Base-by-base conservation (phyloP, 2,888 invertebrate species). In the Nomada hirtipes region DNA sequence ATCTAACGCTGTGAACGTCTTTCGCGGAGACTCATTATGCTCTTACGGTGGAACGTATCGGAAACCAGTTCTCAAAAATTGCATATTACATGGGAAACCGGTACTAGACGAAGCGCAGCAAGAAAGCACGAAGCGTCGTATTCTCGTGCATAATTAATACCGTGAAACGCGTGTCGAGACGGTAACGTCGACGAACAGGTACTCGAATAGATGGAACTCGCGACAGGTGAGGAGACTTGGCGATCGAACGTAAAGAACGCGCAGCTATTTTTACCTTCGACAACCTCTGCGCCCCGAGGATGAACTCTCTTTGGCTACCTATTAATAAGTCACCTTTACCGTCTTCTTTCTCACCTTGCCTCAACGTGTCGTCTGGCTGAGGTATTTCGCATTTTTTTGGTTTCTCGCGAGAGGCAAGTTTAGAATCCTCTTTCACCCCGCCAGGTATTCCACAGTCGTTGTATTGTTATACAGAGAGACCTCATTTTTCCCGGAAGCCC, bases 311-410 rank as follows among this genome's bases (percentile, higher is more conserved):
- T 53, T 4, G 55, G 42, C 73, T 23, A 73, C 59, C 67, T 79
- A 63, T 50, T 63, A 44, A 67, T 61, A 76, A 55, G 47, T 53
- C 55, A 57, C 59, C 64, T 74, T 70, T 69, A 57, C 47, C 59
- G n/a, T 61, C 55, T 74, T 73, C 67, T 50, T 64, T 13, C 0
- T 42, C 23, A 4, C 60, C 20, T 26, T 47, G 69, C 18, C 61
- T 64, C 81, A 61, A 20, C 65, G 42, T 36, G 52, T 26, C 42
- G 70, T 44, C 71, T 20, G 36, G 57, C n/a, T 36, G 65, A 63
- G 79, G 76, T 69, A 85, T 79, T 79, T 29, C 61, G 68, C 71
- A 76, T 75, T 85, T 76, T 79, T 77, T 57, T 60, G 70, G 75
- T 64, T 73, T 85, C 73, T 52, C 63, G 7, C 50, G 36, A 67